These are phyloP conservation scores for Callionymus lyra DNA, from an alignment of 2,113 vertebrate genomes.

Conservation along the genomic window DNA sequence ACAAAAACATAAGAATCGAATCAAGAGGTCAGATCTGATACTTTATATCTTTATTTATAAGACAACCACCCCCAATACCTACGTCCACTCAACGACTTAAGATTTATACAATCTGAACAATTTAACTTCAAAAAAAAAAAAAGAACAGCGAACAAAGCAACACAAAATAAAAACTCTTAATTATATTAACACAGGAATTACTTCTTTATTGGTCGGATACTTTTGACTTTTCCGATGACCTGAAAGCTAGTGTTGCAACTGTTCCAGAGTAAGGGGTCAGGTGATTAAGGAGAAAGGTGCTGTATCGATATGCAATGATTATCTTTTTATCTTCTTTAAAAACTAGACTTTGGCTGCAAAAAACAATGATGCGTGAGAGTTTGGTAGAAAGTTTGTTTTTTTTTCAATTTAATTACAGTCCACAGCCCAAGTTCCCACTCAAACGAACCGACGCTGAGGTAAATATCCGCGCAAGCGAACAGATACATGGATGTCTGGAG, in stretches of 20 bases:
- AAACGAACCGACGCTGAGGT: no score
- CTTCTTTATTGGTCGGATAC: slow-evolving; percentile 40
- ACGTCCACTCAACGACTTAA: slow-evolving; percentile 51
- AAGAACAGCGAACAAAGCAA: slow-evolving; percentile 30
- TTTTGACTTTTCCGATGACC: slow-evolving; percentile 27
- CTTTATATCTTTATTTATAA: slow-evolving; percentile 61
- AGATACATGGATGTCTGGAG: slow-evolving; percentile 3
- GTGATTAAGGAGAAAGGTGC: slow-evolving; percentile 32
- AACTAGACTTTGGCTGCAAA: slow-evolving; percentile 2
- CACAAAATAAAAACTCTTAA: slow-evolving; percentile 37
- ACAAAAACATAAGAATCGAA: slow-evolving; percentile 1
- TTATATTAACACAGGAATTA: slow-evolving; percentile 45
- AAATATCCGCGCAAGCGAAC: no score
- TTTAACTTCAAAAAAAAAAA: slow-evolving; percentile 48
- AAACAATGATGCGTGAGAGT: no score
- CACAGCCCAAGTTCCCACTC: slow-evolving; percentile 1
- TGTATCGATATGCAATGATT: slow-evolving; percentile 2
- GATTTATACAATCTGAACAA: slow-evolving; percentile 62
- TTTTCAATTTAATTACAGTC: not conserved
- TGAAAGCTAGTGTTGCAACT: slow-evolving; percentile 50
- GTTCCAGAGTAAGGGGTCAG: slow-evolving; percentile 29
- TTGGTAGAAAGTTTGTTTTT: no score
- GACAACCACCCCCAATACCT: slow-evolving; percentile 64
- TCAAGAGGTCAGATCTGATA: slow-evolving; percentile 23
- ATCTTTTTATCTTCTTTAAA: slow-evolving; percentile 9